These are phyloP conservation scores for Orthonyx spaldingii DNA, from an alignment of 2,113 vertebrate genomes.

Conservation along the genomic window DNA sequence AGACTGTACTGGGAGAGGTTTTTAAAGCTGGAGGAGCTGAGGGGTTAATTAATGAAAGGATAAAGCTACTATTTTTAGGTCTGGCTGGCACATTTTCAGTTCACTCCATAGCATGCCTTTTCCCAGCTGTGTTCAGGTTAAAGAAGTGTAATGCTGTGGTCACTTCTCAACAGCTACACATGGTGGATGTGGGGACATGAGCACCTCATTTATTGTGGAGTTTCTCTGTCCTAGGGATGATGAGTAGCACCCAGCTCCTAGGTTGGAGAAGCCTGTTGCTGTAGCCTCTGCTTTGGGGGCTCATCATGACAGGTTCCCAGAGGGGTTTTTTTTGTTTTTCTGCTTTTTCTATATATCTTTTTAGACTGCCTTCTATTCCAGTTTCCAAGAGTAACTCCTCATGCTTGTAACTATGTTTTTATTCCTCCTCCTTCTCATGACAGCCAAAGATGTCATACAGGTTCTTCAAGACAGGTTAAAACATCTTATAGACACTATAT, in stretches of 20 bases:
- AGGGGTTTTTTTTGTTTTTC: not conserved
- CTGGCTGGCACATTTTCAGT: not conserved
- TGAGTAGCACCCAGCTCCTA: not conserved
- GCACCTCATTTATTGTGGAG: rapidly evolving
- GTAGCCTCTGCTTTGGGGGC: rapidly evolving
- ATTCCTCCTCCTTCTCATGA: not conserved
- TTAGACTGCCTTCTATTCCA: not conserved
- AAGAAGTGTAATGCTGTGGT: not conserved
- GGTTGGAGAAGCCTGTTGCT: not conserved
- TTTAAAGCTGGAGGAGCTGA: not conserved
- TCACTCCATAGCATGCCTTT: not conserved
- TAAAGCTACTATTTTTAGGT: not conserved
- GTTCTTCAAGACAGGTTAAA: conserved; percentile 26
- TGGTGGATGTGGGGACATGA: not conserved
- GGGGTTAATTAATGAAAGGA: not conserved
- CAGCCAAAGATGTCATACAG: not conserved
- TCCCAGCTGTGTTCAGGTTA: not conserved
- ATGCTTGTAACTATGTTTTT: not conserved
- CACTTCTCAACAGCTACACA: rapidly evolving
- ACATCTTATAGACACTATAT: not conserved
- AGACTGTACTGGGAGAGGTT: not conserved
- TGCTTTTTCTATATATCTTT: not conserved
- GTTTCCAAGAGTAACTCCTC: not conserved
- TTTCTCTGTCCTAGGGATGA: not conserved
- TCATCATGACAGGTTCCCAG: rapidly evolving